A percentile compares a stretch with the other conserved stretches of the same genome.
Conservation (phyloP, 2,113 vertebrate genomes). For the Riparia riparia region DNA sequence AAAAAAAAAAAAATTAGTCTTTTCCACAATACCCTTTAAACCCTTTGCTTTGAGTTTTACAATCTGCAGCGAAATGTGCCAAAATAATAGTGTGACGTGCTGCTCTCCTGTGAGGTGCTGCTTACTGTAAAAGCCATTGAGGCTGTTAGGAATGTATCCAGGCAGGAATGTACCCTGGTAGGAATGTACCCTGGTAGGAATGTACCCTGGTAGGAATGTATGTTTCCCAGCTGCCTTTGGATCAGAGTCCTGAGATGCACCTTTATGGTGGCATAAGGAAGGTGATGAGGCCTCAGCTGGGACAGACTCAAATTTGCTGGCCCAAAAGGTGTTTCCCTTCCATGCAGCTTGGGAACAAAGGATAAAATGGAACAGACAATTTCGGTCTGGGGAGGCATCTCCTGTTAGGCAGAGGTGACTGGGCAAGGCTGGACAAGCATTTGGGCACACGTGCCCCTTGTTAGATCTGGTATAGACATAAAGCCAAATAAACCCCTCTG, state of each 20-base stretch:
- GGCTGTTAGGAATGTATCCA: background rate
- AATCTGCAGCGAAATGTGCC: background rate
- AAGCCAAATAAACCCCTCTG: background rate
- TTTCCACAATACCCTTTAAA: background rate
- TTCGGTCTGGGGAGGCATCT: background rate
- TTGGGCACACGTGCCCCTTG: accelerated
- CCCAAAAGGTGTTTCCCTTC: background rate
- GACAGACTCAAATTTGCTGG: background rate
- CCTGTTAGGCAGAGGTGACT: background rate
- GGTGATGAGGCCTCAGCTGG: background rate
- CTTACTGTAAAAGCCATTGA: background rate
- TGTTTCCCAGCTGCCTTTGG: background rate
- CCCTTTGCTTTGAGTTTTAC: background rate
- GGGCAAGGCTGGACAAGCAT: background rate
- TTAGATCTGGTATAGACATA: background rate
- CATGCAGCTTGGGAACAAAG: background rate
- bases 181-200: background rate
- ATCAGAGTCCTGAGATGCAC: background rate
- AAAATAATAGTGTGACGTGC: background rate
- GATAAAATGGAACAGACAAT: background rate
- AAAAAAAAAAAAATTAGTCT: accelerated
- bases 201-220: background rate
- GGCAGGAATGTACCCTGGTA: background rate
- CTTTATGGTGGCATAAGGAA: background rate
- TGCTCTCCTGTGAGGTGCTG: background rate